phyloP scores from a whole-genome alignment of 2,888 invertebrate genomes.

The Eristalinus aeneus region DNA sequence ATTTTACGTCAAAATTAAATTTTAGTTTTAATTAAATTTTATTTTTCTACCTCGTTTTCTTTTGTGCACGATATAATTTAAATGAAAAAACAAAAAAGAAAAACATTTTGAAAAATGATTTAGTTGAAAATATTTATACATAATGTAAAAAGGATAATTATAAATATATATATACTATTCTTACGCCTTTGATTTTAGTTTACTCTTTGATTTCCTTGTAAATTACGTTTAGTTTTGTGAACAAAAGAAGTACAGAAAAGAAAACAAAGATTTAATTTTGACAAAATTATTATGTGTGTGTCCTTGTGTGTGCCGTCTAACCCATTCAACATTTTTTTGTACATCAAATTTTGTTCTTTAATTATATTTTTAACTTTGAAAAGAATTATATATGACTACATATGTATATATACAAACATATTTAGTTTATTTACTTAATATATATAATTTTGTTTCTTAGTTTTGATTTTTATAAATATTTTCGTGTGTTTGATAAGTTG shows the following conservation, averaged over 20 bases:
- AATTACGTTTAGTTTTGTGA: constrained; percentile 41
- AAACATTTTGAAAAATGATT: neutral
- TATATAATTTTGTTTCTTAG: constrained; percentile 14
- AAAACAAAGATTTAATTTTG: constrained; percentile 64
- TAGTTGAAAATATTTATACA: constrained; percentile 57
- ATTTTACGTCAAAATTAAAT: constrained; percentile 67
- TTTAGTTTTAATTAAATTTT: constrained; percentile 35
- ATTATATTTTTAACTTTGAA: constrained; percentile 55
- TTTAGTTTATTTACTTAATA: constrained; percentile 33
- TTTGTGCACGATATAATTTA: constrained; percentile 60
- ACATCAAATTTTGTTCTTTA: constrained; percentile 67
- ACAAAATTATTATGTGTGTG: constrained; percentile 74
- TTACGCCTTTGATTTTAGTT: constrained; percentile 50
- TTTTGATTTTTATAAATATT: constrained; percentile 16
- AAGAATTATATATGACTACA: constrained; percentile 51
- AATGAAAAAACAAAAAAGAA: constrained; percentile 10
- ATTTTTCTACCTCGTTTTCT: neutral
- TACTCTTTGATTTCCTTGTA: constrained; percentile 35
- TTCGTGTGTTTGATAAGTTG: constrained; percentile 52
- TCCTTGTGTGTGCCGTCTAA: constrained; percentile 79
- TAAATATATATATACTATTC: constrained; percentile 42
- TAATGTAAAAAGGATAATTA: constrained; percentile 65
- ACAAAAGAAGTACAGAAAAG: constrained; percentile 4
- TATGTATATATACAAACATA: constrained; percentile 65
- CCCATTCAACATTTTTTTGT: constrained; percentile 74